These are phyloP conservation scores for Diabrotica balteata DNA, from an alignment of 2,888 invertebrate genomes.

Conservation along the genomic window DNA sequence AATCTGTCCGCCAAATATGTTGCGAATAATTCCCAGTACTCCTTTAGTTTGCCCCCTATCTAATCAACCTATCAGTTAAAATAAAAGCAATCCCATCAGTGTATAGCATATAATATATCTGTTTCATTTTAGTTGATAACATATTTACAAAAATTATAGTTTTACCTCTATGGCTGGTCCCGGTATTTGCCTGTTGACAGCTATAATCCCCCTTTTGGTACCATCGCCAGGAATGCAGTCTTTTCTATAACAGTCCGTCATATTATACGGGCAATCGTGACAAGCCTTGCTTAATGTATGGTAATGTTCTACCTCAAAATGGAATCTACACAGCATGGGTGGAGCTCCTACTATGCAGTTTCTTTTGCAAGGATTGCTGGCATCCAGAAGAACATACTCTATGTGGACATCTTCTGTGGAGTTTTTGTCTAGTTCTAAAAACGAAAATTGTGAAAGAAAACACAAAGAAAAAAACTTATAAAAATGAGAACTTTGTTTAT, in stretches of 20 bases:
- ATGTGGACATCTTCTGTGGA: conserved; percentile 30
- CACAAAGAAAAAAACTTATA: not conserved
- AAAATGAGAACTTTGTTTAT: not conserved
- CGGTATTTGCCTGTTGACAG: conserved; percentile 86
- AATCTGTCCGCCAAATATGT: too few species aligned
- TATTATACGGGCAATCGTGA: conserved; percentile 78
- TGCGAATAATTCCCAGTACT: too few species aligned
- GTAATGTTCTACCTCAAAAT: conserved; percentile 82
- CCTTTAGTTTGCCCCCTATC: too few species aligned
- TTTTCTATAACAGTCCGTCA: conserved; percentile 75
- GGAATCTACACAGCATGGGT: conserved; percentile 75
- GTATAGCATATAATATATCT: too few species aligned
- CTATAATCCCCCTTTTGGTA: conserved; percentile 74
- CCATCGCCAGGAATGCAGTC: conserved; percentile 90
- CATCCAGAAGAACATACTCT: conserved; percentile 51
- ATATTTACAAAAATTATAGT: not conserved
- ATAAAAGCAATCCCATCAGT: too few species aligned
- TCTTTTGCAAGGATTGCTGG: conserved; percentile 67
- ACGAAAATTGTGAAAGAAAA: conserved; percentile 4
- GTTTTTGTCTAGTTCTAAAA: conserved; percentile 30
- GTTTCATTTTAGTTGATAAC: too few species aligned
- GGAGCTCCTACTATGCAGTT: conserved; percentile 67
- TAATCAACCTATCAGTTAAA: too few species aligned
- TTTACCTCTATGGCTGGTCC: conserved; percentile 83
- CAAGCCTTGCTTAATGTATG: conserved; percentile 89